Conservation (phyloP, 2,797 vertebrate species). For the Gobio occitaniae region DNA sequence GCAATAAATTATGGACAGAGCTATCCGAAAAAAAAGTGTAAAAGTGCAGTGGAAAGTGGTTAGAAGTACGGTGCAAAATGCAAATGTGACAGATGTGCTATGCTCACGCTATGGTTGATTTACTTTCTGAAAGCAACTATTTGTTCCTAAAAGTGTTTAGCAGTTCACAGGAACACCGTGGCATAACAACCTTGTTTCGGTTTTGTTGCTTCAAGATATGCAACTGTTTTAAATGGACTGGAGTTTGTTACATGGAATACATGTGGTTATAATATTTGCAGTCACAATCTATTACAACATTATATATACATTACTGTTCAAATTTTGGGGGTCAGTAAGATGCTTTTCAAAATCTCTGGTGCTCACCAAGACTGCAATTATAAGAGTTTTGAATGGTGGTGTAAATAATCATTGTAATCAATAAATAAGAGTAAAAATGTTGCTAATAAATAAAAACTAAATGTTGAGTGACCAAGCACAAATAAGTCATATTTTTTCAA, state of each 20-base stretch:
- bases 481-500: neutral
- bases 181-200: neutral
- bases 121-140: neutral
- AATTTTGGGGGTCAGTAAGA: neutral
- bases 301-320: neutral
- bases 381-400: neutral
- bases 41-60: no score
- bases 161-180: neutral
- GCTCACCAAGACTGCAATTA: neutral
- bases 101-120: neutral
- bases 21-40: no score
- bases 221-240: neutral
- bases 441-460: neutral
- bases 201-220: neutral
- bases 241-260: neutral
- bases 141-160: neutral
- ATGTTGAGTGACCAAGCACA: neutral
- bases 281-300: neutral
- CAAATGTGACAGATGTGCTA: neutral
- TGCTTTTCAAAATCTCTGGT: neutral
- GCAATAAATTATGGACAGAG: no score
- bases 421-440: neutral
- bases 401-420: neutral
- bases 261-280: neutral
- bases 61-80: no score